These are phyloP conservation scores for Paraplagusia blochii DNA, from an alignment of 2,113 vertebrate species.

Conservation along the genomic window DNA sequence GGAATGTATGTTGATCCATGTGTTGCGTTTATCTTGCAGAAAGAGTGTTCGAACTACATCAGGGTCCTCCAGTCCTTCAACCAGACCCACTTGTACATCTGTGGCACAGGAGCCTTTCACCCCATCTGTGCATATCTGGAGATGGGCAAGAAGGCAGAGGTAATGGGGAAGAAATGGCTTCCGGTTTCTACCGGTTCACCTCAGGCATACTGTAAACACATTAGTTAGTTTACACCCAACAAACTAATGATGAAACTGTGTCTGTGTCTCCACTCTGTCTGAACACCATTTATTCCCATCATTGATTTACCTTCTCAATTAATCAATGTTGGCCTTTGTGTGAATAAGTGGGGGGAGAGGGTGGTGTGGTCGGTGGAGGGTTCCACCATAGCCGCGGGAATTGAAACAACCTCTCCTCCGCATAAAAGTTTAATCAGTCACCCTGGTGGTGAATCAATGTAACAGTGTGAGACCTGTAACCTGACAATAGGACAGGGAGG, in stretches of 20 bases:
- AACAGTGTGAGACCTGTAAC: conserved; percentile 20
- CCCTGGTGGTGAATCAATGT: conserved; percentile 58
- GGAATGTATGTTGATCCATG: background rate
- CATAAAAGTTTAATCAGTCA: conserved; percentile 56
- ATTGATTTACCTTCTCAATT: conserved; percentile 18
- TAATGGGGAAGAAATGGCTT: conserved; percentile 61
- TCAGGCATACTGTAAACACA: conserved; percentile 14
- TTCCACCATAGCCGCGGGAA: conserved; percentile 12
- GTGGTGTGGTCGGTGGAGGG: conserved; percentile 10
- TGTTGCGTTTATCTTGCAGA: conserved; percentile 75
- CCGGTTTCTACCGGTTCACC: conserved; percentile 22
- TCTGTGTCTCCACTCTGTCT: too few species aligned
- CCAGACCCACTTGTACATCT: conserved; percentile 93
- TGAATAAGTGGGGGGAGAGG: background rate
- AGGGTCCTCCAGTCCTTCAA: conserved; percentile 92
- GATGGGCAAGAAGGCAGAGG: conserved; percentile 94
- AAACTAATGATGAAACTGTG: conserved; percentile 18
- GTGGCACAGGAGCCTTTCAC: conserved; percentile 96
- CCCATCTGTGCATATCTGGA: conserved; percentile 94
- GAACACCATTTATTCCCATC: conserved; percentile 4
- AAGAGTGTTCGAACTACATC: conserved; percentile 97
- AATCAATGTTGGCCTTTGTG: conserved; percentile 46
- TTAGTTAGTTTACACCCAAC: conserved; percentile 13
- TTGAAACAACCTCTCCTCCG: conserved; percentile 30
- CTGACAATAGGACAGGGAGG: conserved; percentile 11